Percentiles rank a stretch among this genome's conserved stretches.
Evolutionary conservation across 2,113 vertebrate species (phyloP).

Genomic region (Colossoma macropomum): DNA sequence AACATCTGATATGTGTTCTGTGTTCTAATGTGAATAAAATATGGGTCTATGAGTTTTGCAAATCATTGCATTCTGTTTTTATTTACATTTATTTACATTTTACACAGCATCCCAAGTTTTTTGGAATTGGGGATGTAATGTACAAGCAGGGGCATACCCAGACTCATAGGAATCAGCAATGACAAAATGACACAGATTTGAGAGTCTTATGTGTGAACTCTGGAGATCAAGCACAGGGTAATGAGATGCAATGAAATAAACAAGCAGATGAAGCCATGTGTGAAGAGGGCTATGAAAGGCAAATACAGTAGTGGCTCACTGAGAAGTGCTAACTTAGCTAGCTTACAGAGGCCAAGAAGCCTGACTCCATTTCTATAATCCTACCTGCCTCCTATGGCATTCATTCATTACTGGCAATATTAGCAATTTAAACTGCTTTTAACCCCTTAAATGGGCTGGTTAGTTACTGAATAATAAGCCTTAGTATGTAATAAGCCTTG

Average conservation of each 20-base stretch:
- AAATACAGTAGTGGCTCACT: neutral
- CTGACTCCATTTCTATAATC: neutral
- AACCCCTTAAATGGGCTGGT: too few species aligned
- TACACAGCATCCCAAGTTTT: too few species aligned
- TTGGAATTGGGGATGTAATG: too few species aligned
- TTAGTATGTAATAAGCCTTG: too few species aligned
- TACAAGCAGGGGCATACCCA: too few species aligned
- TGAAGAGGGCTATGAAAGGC: neutral
- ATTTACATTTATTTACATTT: too few species aligned
- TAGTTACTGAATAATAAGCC: too few species aligned
- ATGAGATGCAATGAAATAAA: neutral
- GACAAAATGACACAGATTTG: constrained; percentile 1
- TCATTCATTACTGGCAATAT: neutral
- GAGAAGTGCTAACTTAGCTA: neutral
- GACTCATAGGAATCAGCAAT: neutral
- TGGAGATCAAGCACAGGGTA: neutral
- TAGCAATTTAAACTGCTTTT: neutral
- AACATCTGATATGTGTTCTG: too few species aligned
- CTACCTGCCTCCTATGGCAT: neutral
- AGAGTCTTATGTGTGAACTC: neutral
- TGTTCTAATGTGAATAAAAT: too few species aligned
- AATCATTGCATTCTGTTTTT: too few species aligned
- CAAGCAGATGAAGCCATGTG: neutral
- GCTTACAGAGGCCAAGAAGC: neutral
- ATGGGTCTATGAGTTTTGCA: too few species aligned